Evolutionary conservation across 2,888 invertebrate species (phyloP), one percentile per base, ranked within the genome.

Genomic region (Morpho helenor): DNA sequence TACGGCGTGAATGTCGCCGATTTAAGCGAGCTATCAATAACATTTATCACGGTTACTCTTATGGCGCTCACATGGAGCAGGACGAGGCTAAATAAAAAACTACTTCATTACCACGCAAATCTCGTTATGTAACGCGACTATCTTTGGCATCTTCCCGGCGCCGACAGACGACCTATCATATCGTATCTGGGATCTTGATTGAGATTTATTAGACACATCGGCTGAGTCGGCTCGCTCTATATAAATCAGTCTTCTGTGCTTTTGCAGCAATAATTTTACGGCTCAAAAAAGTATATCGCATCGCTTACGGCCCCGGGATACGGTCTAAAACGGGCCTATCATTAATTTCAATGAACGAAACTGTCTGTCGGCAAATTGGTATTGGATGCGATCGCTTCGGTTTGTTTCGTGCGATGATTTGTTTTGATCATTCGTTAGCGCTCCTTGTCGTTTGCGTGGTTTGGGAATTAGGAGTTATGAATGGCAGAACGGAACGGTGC

Each of bases 131-230:
- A 75, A 79, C 67, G 59, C 59, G 62, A 55, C 63, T 66, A 65
- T 68, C 64, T 73, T 71, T 66, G 68, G 73, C 72, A 76, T 77
- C 76, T 64, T 61, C 58, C 62, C 67, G 73, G 71, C 76, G 81
- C 82, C 82, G 82, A 84, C 82, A 84, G 76, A 76, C 74, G 74
- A 72, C 69, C 81, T 71, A 74, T 76, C 76, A 74, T 75, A 85
- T 84, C 84, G 75, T 77, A 78, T 80, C 84, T 72, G 69, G 67
- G 72, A 87, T 87, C 87, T 85, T 87, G 87, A 87, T 87, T 84
- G 80, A 87, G 87, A 87, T 87, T 87, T 87, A 87, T 87, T 84
- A 74, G 82, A 74, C 79, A 74, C 74, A 80, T 76, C 77, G 75
- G 70, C 72, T 67, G 68, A 70, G 77, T 70, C 76, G 76, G 74